Conservation (phyloP, 2,113 vertebrate genomes). For the Perognathus longimembris region DNA sequence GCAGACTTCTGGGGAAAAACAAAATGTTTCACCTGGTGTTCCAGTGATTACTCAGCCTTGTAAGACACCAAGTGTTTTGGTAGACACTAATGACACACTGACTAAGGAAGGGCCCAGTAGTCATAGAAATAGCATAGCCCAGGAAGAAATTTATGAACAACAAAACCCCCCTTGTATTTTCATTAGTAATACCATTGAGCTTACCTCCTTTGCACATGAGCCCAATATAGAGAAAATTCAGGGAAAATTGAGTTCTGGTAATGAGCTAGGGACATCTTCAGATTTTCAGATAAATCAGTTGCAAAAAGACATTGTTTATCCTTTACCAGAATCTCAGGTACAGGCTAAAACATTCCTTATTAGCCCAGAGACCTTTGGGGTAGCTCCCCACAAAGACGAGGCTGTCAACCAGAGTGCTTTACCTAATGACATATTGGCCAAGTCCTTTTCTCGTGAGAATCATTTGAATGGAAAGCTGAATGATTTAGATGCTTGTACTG, state of each 20-base stretch:
- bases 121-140: conserved; percentile 57
- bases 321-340: conserved; percentile 53
- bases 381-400: conserved; percentile 43
- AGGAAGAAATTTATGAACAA: conserved; percentile 74
- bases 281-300: conserved; percentile 48
- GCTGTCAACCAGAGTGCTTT: conserved; percentile 56
- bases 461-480: conserved; percentile 56
- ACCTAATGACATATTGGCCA: neutral
- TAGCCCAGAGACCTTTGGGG: neutral
- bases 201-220: neutral
- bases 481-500: conserved; percentile 51
- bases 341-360: neutral
- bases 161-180: conserved; percentile 7
- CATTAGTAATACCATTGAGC: neutral
- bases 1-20: conserved; percentile 69
- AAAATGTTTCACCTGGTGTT: conserved; percentile 49
- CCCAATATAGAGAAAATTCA: conserved; percentile 8
- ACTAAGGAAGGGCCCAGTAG: conserved; percentile 16
- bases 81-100: conserved; percentile 12
- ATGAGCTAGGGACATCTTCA: neutral
- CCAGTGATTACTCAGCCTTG: conserved; percentile 60
- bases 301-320: conserved; percentile 48
- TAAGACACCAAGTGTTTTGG: conserved; percentile 63
- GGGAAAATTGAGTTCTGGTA: neutral
- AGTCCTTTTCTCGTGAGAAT: neutral